A percentile compares a stretch with the other conserved stretches of the same genome.
phyloP scores from a whole-genome alignment of 92 coral and sea anemone genomes.

The Diadumene lineata region DNA sequence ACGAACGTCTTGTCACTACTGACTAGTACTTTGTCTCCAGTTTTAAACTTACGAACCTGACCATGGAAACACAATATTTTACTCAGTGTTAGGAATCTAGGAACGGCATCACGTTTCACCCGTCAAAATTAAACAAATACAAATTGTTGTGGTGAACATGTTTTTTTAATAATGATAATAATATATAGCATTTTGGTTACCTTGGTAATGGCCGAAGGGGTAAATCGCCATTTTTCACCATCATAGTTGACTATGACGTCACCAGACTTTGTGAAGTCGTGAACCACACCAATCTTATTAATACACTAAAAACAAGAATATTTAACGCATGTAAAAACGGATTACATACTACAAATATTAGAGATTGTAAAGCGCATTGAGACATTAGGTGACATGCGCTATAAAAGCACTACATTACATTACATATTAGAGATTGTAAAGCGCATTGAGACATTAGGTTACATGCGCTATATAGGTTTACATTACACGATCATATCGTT shows the following conservation, averaged over 20 bases:
- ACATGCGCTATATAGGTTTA: no score
- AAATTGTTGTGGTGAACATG: background rate
- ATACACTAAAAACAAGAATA: conserved; percentile 31
- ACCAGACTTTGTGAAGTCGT: conserved; percentile 49
- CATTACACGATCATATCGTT: no score
- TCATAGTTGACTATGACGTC: conserved; percentile 52
- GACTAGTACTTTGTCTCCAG: conserved; percentile 55
- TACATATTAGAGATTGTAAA: no score
- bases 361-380: no score
- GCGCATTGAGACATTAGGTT: no score
- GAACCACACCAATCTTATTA: conserved; percentile 53
- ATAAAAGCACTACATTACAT: no score
- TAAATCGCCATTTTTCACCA: conserved; percentile 46
- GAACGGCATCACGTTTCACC: no score
- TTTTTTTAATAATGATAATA: no score
- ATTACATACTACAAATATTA: no score
- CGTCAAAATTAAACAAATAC: background rate
- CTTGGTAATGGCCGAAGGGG: conserved; percentile 55
- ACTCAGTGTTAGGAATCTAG: no score
- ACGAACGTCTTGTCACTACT: conserved; percentile 48
- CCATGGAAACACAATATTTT: background rate
- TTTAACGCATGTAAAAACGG: no score
- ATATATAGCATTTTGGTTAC: conserved; percentile 18
- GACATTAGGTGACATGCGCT: no score
- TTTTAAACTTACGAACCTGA: conserved; percentile 45